Percentiles rank a stretch among this genome's conserved stretches.
Conservation (phyloP, 2,113 vertebrate species). For the Nibea coibor region DNA sequence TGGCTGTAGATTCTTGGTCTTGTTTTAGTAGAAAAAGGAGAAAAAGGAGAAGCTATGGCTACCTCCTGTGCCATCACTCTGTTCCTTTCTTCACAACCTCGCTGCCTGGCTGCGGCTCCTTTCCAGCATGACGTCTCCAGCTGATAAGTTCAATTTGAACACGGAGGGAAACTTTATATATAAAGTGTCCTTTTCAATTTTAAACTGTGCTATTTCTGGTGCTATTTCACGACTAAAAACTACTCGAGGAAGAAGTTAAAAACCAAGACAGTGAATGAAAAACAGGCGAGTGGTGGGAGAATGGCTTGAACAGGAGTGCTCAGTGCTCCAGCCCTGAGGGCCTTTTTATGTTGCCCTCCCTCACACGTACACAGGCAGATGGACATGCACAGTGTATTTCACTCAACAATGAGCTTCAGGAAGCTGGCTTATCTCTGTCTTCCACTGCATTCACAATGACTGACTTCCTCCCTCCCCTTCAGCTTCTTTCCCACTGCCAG, state of each 20-base stretch:
- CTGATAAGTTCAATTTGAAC: slow-evolving; percentile 15
- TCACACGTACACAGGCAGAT: not conserved
- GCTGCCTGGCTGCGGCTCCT: slow-evolving; percentile 3
- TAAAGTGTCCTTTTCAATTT: not conserved
- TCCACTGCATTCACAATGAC: slow-evolving; percentile 58
- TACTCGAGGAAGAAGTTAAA: not conserved
- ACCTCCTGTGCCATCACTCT: not conserved
- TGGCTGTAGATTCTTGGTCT: not conserved
- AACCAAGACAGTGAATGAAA: not conserved
- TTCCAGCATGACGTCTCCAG: slow-evolving; percentile 27
- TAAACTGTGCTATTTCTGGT: not conserved
- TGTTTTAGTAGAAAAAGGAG: slow-evolving; percentile 7
- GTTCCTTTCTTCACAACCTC: slow-evolving; percentile 13
- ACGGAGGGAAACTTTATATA: not conserved
- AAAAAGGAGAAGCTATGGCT: slow-evolving; percentile 23
- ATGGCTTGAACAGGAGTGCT: not conserved
- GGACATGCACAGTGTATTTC: slow-evolving; percentile 28
- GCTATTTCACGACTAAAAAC: not conserved
- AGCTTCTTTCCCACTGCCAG: slow-evolving; percentile 25
- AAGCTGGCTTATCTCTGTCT: slow-evolving; percentile 69
- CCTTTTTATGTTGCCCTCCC: slow-evolving; percentile 14
- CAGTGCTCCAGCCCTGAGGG: not conserved
- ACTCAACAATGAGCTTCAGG: slow-evolving; percentile 67
- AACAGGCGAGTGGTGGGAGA: not conserved
- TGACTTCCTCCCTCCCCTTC: slow-evolving; percentile 52